Evolutionary conservation across 2,888 invertebrate species (phyloP).

Genomic region (Anaspis maculata): DNA sequence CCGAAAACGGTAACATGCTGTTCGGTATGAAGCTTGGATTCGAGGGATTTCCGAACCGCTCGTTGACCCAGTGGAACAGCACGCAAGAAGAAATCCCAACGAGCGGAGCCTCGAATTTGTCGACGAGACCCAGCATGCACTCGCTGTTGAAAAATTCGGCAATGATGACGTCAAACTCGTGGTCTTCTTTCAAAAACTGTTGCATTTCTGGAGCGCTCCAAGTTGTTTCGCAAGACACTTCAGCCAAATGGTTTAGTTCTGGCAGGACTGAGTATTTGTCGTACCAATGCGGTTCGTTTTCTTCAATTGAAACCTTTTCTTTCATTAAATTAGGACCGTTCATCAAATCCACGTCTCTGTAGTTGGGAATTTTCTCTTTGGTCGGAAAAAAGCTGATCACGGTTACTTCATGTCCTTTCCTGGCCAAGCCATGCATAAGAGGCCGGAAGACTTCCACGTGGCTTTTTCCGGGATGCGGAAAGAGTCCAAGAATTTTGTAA

Average conservation of each 20-base stretch:
- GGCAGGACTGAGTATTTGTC: too few relatives aligned
- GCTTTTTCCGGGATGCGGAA: slow-evolving; percentile 14
- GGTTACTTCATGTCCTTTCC: slow-evolving; percentile 56
- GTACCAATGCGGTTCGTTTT: too few relatives aligned
- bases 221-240: background rate
- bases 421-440: slow-evolving; percentile 48
- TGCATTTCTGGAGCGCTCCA: background rate
- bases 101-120: slow-evolving; percentile 48
- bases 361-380: slow-evolving; percentile 45
- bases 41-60: slow-evolving; percentile 44
- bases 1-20: too few relatives aligned
- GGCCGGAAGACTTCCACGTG: slow-evolving; percentile 40
- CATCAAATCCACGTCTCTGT: slow-evolving; percentile 42
- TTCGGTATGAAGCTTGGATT: slow-evolving; percentile 28
- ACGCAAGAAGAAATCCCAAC: slow-evolving; percentile 48
- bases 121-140: slow-evolving; percentile 58
- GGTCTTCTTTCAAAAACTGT: background rate
- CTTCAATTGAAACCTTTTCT: too few relatives aligned
- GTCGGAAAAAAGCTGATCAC: slow-evolving; percentile 56
- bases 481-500: background rate
- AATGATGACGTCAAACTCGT: slow-evolving; percentile 51
- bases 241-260: too few relatives aligned
- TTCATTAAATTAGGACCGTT: background rate
- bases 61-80: slow-evolving; percentile 44
- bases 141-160: slow-evolving; percentile 65